Percentiles rank a stretch among this genome's conserved stretches.
These are phyloP conservation scores for Desmophyllum pertusum DNA, from an alignment of 92 coral and sea anemone species.

Conservation along the genomic window DNA sequence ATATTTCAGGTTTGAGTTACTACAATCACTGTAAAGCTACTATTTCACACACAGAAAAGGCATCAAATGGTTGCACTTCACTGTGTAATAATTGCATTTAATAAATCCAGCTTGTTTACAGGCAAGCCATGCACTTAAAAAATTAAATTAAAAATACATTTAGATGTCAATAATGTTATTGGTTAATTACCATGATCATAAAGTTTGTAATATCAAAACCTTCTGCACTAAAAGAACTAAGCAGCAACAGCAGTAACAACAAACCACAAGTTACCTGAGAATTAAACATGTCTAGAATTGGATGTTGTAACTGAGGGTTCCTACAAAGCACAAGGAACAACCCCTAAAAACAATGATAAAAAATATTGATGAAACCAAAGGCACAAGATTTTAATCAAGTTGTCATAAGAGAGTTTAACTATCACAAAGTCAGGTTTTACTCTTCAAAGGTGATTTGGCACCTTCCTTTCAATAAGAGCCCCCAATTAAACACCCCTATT, in stretches of 20 bases:
- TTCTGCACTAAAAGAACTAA: background rate
- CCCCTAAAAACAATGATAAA: conserved; percentile 59
- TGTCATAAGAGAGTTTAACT: background rate
- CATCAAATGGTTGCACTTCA: background rate
- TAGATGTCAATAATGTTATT: no score
- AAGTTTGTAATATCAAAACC: background rate
- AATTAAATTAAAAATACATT: background rate
- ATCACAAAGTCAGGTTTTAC: background rate
- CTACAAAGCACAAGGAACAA: conserved; percentile 82
- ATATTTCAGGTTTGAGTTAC: background rate
- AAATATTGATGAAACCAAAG: background rate
- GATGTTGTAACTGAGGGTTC: conserved; percentile 86
- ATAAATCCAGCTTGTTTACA: background rate
- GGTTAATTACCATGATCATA: background rate
- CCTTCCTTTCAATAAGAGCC: no score
- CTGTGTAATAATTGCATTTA: background rate
- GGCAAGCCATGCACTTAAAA: background rate
- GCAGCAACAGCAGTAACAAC: background rate
- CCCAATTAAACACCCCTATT: no score
- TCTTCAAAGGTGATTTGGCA: background rate
- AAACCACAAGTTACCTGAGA: conserved; percentile 59
- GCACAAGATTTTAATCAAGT: background rate
- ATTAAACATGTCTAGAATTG: conserved; percentile 75
- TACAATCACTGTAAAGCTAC: background rate
- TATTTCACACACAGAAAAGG: no score